Conservation (phyloP, 2,113 vertebrate genomes). For the Trogon melanurus region DNA sequence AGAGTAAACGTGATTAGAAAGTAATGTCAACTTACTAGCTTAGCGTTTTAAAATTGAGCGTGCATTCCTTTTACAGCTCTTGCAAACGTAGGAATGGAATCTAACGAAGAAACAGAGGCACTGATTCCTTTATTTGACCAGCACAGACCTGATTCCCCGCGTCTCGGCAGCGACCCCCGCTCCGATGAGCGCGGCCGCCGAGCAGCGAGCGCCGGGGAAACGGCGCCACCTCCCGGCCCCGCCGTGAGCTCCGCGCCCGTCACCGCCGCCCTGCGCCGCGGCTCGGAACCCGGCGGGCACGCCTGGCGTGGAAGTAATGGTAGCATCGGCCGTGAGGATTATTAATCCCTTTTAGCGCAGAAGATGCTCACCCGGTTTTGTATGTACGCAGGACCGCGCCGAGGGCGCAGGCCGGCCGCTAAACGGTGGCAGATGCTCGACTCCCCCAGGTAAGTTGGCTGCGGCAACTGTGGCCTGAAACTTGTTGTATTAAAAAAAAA, state of each 20-base stretch:
- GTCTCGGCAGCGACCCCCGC: neutral
- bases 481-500: neutral
- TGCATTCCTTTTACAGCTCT: rapidly evolving
- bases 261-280: neutral
- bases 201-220: neutral
- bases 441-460: neutral
- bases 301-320: too few species aligned
- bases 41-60: rapidly evolving
- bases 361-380: neutral
- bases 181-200: neutral
- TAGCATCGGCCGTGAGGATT: rapidly evolving
- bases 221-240: slow-evolving; percentile 51
- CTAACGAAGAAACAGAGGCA: neutral
- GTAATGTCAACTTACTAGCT: rapidly evolving
- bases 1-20: neutral
- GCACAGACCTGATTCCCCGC: neutral
- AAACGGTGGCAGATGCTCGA: too few species aligned
- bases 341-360: neutral
- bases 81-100: rapidly evolving
- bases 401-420: too few species aligned
- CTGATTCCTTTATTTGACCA: neutral
- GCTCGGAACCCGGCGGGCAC: too few species aligned
- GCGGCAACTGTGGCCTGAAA: neutral
- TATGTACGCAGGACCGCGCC: rapidly evolving
- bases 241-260: neutral